phyloP scores from a whole-genome alignment of 2,797 vertebrate genomes.

The Tokudaia tokunoshimensis region DNA sequence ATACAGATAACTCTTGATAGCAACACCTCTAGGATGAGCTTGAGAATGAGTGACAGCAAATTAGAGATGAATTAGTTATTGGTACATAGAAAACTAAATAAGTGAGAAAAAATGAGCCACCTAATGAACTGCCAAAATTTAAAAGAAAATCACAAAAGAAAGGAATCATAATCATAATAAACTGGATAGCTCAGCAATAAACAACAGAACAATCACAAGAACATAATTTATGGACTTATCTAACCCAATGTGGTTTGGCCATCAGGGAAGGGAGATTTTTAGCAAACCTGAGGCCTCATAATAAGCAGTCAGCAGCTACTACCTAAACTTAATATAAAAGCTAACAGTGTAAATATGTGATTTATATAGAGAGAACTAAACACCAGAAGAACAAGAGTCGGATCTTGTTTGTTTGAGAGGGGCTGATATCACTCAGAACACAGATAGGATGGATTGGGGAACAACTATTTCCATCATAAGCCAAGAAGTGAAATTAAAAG shows the following conservation, averaged over 20 bases:
- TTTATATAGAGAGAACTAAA: not conserved
- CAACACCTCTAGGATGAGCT: not conserved
- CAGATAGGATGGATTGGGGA: not conserved
- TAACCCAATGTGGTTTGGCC: not conserved
- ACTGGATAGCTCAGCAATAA: not conserved
- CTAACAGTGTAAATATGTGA: not conserved
- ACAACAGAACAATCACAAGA: constrained; percentile 20
- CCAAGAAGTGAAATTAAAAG: not conserved
- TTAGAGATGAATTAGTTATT: constrained; percentile 42
- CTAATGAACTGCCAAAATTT: not conserved
- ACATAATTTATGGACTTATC: constrained; percentile 11
- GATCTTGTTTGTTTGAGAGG: not conserved
- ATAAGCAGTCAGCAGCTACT: not conserved
- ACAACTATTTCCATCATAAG: not conserved
- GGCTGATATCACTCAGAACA: not conserved
- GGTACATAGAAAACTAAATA: constrained; percentile 15
- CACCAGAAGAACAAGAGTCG: not conserved
- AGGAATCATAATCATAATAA: constrained; percentile 26
- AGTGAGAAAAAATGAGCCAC: not conserved
- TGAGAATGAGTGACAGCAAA: not conserved
- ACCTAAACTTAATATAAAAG: constrained; percentile 24
- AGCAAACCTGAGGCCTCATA: constrained; percentile 17
- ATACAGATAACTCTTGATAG: not conserved
- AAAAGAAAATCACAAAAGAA: constrained; percentile 16
- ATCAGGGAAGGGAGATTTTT: not conserved